Evolutionary conservation across 2,797 vertebrate genomes (phyloP).

Genomic region (Chaetodon trifasciatus): DNA sequence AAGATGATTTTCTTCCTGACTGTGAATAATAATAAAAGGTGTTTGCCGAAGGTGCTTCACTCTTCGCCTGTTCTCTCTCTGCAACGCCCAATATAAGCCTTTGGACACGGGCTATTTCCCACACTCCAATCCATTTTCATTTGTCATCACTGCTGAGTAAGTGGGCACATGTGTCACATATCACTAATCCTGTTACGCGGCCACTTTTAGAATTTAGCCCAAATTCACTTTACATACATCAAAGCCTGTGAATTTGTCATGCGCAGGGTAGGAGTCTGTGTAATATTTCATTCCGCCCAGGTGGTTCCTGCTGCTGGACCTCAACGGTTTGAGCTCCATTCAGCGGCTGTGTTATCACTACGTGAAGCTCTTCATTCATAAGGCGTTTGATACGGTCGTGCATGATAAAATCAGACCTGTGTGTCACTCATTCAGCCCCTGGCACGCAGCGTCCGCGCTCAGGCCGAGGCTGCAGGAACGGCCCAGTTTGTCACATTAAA

Average conservation of each 20-base stretch:
- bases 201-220: slow-evolving; percentile 41
- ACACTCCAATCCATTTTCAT: slow-evolving; percentile 60
- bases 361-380: not conserved
- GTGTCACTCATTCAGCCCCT: not conserved
- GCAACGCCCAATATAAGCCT: slow-evolving; percentile 54
- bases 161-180: slow-evolving; percentile 57
- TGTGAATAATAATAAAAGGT: slow-evolving; percentile 36
- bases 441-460: not conserved
- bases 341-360: not conserved
- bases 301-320: slow-evolving; percentile 25
- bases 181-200: slow-evolving; percentile 41
- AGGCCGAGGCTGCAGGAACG: slow-evolving; percentile 22
- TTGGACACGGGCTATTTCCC: slow-evolving; percentile 69
- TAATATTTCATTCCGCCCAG: slow-evolving; percentile 44
- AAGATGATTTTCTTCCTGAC: slow-evolving; percentile 27
- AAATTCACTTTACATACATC: slow-evolving; percentile 46
- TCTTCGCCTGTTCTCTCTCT: slow-evolving; percentile 27
- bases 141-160: slow-evolving; percentile 64
- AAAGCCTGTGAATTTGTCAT: slow-evolving; percentile 47
- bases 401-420: not conserved
- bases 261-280: slow-evolving; percentile 31
- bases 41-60: slow-evolving; percentile 31
- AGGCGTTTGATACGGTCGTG: not conserved
- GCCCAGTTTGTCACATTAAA: slow-evolving; percentile 27
- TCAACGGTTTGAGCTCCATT: not conserved